Evolutionary conservation across 30 jellyfish, hydroid and myxozoan species (phyloP).

Genomic region (Morbakka virulenta): DNA sequence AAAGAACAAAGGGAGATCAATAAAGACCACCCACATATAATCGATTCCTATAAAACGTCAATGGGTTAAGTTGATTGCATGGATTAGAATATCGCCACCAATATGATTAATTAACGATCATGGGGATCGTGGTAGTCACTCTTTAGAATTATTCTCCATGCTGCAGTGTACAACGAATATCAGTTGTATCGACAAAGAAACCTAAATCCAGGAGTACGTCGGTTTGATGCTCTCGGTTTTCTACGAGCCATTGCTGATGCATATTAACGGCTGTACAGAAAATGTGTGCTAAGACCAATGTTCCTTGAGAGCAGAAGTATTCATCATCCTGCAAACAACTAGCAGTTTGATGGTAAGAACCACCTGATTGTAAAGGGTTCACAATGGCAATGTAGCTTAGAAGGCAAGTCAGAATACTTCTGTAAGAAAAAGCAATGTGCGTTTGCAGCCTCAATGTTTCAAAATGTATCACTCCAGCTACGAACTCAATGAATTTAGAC

Average conservation of each 20-base stretch:
- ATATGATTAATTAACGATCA: background rate
- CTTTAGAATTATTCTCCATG: background rate
- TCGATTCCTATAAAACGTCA: background rate
- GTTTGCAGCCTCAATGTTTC: too few species aligned
- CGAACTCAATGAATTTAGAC: too few species aligned
- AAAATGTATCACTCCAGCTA: too few species aligned
- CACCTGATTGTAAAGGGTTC: too few species aligned
- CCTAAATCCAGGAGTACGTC: background rate
- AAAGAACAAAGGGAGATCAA: background rate
- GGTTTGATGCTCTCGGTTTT: conserved; percentile 6
- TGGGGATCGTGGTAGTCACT: background rate
- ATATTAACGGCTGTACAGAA: conserved; percentile 19
- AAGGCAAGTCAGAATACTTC: too few species aligned
- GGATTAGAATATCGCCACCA: background rate
- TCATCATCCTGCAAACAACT: too few species aligned
- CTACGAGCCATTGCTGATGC: conserved; percentile 23
- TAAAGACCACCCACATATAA: background rate
- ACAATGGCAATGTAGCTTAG: too few species aligned
- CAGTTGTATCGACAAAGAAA: background rate
- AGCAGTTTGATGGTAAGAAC: too few species aligned
- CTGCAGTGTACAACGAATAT: background rate
- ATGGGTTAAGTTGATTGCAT: background rate
- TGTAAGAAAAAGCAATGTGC: too few species aligned
- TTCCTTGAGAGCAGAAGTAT: too few species aligned
- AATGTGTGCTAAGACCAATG: background rate